phyloP scores from a whole-genome alignment of 2,113 vertebrate genomes.

The Chloropsis cyanopogon region DNA sequence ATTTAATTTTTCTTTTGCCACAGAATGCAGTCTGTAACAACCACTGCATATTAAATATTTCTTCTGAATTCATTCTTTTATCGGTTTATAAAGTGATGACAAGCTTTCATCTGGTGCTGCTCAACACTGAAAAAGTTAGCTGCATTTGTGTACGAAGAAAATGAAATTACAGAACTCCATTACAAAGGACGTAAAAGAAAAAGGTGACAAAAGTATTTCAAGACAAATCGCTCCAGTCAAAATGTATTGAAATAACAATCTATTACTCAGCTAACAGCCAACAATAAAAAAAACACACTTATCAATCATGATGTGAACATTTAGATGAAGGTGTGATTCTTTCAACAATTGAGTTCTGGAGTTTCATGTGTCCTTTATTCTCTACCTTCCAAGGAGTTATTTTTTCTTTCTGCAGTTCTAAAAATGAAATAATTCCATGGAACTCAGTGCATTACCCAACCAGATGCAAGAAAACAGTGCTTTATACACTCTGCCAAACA shows the following conservation, averaged over 20 bases:
- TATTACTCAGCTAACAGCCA: slow-evolving; percentile 33
- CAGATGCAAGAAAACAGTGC: neutral
- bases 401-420: neutral
- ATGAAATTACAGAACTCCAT: neutral
- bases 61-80: neutral
- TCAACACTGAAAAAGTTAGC: neutral
- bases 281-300: neutral
- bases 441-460: neutral
- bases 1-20: neutral
- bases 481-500: neutral
- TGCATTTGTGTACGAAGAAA: neutral
- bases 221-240: slow-evolving; percentile 42
- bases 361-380: neutral
- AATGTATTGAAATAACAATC: slow-evolving; percentile 35
- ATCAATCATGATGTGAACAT: slow-evolving; percentile 15
- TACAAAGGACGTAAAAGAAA: neutral
- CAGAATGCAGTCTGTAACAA: neutral
- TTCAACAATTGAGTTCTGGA: neutral
- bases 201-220: slow-evolving; percentile 19
- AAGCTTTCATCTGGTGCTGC: neutral
- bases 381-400: neutral
- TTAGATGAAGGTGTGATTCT: neutral
- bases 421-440: neutral
- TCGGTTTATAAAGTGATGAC: neutral
- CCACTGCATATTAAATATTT: neutral